phyloP scores from a whole-genome alignment of 1,140 invertebrate genomes.

The Drosophila lini region DNA sequence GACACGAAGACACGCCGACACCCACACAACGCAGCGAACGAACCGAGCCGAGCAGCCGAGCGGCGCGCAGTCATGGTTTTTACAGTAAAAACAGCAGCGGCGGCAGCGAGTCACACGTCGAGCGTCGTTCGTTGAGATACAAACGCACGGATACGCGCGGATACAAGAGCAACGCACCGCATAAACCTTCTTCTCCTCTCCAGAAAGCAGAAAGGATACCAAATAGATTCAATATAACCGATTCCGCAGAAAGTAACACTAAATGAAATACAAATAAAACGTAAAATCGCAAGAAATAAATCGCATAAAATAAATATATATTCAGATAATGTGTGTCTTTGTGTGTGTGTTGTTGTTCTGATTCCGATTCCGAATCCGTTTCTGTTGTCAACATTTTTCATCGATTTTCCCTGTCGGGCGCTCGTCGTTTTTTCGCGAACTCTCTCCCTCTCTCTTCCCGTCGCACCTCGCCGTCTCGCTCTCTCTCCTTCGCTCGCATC shows the following conservation, averaged over 20 bases:
- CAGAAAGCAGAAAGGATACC: constrained; percentile 4
- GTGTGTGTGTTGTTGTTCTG: constrained; percentile 44
- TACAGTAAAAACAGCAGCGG: constrained; percentile 38
- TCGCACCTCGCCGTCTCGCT: neutral
- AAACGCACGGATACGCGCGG: constrained; percentile 56
- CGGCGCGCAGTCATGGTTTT: constrained; percentile 18
- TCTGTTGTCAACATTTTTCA: constrained; percentile 62
- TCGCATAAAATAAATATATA: neutral
- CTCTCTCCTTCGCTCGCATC: constrained; percentile 11
- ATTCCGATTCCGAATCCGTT: constrained; percentile 29
- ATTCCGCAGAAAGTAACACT: constrained; percentile 6
- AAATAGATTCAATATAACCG: constrained; percentile 23
- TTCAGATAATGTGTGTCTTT: constrained; percentile 23
- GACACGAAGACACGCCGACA: constrained; percentile 22
- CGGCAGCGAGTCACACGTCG: constrained; percentile 48
- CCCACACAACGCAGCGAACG: constrained; percentile 14
- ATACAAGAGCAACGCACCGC: constrained; percentile 45
- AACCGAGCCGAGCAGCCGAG: constrained; percentile 17
- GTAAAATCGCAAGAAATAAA: neutral
- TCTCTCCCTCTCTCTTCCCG: constrained; percentile 27
- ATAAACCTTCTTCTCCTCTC: constrained; percentile 14
- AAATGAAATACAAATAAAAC: neutral
- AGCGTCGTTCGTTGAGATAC: constrained; percentile 59
- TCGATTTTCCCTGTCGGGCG: constrained; percentile 57
- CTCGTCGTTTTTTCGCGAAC: constrained; percentile 38